These are phyloP conservation scores for Cephus pygmeus DNA, from an alignment of 2,888 invertebrate genomes.

Conservation along the genomic window DNA sequence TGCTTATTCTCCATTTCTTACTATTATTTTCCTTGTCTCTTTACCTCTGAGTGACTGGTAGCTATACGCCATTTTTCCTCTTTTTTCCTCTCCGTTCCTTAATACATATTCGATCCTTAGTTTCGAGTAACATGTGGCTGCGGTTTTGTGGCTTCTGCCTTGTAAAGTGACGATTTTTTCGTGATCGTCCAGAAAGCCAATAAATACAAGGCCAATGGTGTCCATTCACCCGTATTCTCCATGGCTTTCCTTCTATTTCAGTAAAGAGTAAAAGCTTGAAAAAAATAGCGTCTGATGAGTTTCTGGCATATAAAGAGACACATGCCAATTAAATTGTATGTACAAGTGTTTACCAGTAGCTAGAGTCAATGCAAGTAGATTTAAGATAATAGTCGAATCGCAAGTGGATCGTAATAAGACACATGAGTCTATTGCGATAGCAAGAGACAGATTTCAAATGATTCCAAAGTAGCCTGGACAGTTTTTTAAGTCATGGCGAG, in stretches of 20 bases:
- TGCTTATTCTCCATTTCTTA: not conserved
- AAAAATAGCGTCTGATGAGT: not conserved
- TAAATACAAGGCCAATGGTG: not conserved
- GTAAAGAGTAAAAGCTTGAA: not conserved
- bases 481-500: not conserved
- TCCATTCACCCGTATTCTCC: not conserved
- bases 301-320: conserved; percentile 41
- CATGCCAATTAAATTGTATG: conserved; percentile 49
- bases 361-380: not conserved
- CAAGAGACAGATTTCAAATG: not conserved
- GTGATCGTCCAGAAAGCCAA: not conserved
- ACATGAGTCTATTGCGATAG: not conserved
- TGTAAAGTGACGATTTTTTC: not conserved
- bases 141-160: conserved; percentile 12
- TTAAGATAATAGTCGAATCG: not conserved
- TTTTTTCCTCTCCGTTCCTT: not conserved
- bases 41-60: not conserved
- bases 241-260: not conserved
- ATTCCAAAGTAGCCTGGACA: not conserved
- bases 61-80: not conserved
- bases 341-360: conserved; percentile 57
- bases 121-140: conserved; percentile 24
- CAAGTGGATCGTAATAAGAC: not conserved
- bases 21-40: not conserved
- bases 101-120: conserved; percentile 28